Percentiles rank a stretch among this genome's conserved stretches.
Conservation (phyloP, 2,888 invertebrate genomes). For the Chironomus tentans region DNA sequence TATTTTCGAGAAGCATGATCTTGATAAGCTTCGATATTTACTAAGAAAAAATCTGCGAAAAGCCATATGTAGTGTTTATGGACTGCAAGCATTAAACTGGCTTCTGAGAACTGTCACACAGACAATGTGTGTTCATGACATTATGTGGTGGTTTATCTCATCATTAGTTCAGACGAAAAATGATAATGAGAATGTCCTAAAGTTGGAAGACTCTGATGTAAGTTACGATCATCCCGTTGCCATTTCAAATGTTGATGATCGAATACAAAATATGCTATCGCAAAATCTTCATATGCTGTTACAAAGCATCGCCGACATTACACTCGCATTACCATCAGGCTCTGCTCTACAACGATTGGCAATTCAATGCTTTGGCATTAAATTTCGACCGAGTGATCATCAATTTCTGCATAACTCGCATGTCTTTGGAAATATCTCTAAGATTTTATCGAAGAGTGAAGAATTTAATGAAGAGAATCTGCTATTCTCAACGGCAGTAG, state of each 20-base stretch:
- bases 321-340: constrained; percentile 77
- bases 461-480: constrained; percentile 53
- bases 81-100: constrained; percentile 95
- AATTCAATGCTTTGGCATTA: constrained; percentile 85
- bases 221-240: constrained; percentile 69
- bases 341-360: constrained; percentile 86
- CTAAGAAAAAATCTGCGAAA: constrained; percentile 81
- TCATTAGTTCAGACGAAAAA: constrained; percentile 50
- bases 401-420: constrained; percentile 85
- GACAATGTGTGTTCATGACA: constrained; percentile 83
- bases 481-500: constrained; percentile 35
- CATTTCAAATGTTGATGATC: constrained; percentile 68
- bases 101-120: constrained; percentile 83
- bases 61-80: constrained; percentile 72
- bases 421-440: constrained; percentile 92
- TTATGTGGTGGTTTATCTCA: constrained; percentile 94
- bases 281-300: constrained; percentile 75
- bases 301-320: constrained; percentile 86
- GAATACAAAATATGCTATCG: constrained; percentile 56
- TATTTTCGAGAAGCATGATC: constrained; percentile 74
- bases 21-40: constrained; percentile 71
- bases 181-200: constrained; percentile 9
- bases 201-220: constrained; percentile 36
- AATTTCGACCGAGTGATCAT: constrained; percentile 82
- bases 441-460: constrained; percentile 86